Evolutionary conservation across 2,888 invertebrate species (phyloP).

Genomic region (Drosophila barbarae): DNA sequence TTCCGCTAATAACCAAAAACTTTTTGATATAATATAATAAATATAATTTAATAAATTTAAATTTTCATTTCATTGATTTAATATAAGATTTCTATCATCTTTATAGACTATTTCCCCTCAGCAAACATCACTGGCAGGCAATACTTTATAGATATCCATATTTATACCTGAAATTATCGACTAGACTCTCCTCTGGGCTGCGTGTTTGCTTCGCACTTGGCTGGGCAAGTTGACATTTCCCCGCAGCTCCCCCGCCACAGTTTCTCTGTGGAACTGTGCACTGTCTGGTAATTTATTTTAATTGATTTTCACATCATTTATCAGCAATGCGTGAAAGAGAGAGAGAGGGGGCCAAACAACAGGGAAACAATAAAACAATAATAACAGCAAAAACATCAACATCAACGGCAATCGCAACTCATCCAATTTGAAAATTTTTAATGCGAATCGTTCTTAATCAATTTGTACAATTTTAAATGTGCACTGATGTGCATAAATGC

Average conservation of each 20-base stretch:
- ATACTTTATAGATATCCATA: not conserved
- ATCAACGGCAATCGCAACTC: constrained; percentile 12
- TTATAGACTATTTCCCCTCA: too few species aligned
- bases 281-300: constrained; percentile 56
- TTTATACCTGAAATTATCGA: not conserved
- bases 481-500: constrained; percentile 65
- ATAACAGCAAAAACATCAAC: constrained; percentile 8
- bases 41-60: too few species aligned
- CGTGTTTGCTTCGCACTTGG: constrained; percentile 24
- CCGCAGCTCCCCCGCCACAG: not conserved
- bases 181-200: not conserved
- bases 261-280: not conserved
- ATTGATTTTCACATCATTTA: constrained; percentile 67
- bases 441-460: constrained; percentile 55
- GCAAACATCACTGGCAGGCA: not conserved
- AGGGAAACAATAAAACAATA: constrained; percentile 25
- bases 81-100: not conserved
- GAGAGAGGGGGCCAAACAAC: not conserved
- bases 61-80: too few species aligned
- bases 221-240: constrained; percentile 23
- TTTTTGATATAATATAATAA: too few species aligned
- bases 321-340: constrained; percentile 41
- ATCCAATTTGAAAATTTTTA: constrained; percentile 56
- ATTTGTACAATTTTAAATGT: constrained; percentile 61
- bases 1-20: too few species aligned